phyloP scores from a whole-genome alignment of 2,113 vertebrate species.

The Ictidomys tridecemlineatus region DNA sequence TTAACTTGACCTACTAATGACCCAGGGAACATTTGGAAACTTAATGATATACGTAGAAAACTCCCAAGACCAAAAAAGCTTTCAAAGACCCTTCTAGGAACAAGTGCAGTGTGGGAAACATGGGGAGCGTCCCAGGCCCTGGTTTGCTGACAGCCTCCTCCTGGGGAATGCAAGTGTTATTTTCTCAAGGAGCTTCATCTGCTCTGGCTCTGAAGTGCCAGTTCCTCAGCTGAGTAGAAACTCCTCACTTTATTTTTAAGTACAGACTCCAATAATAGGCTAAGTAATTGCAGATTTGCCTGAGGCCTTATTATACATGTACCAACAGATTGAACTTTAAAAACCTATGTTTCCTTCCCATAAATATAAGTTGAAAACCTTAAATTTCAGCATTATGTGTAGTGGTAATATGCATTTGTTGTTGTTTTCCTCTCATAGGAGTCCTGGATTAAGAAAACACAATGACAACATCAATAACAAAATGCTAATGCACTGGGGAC shows the following conservation, averaged over 20 bases:
- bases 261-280: constrained; percentile 63
- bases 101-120: neutral
- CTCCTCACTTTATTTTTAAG: constrained; percentile 60
- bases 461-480: neutral
- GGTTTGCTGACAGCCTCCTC: constrained; percentile 39
- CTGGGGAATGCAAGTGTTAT: constrained; percentile 8
- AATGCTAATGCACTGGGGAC: neutral
- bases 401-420: neutral
- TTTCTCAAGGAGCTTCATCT: constrained; percentile 65
- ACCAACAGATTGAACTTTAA: constrained; percentile 37
- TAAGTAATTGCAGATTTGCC: constrained; percentile 63
- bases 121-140: neutral
- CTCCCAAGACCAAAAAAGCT: neutral
- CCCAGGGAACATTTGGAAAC: neutral
- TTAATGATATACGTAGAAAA: neutral
- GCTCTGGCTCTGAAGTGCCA: neutral
- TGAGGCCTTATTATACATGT: constrained; percentile 36
- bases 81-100: neutral
- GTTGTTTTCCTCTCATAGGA: neutral
- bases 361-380: constrained; percentile 63
- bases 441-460: neutral
- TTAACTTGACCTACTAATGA: neutral
- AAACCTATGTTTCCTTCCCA: constrained; percentile 38
- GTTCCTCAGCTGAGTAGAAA: neutral
- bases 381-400: constrained; percentile 47